These are phyloP conservation scores for Chironomus tentans DNA, from an alignment of 2,888 invertebrate species.

Conservation along the genomic window DNA sequence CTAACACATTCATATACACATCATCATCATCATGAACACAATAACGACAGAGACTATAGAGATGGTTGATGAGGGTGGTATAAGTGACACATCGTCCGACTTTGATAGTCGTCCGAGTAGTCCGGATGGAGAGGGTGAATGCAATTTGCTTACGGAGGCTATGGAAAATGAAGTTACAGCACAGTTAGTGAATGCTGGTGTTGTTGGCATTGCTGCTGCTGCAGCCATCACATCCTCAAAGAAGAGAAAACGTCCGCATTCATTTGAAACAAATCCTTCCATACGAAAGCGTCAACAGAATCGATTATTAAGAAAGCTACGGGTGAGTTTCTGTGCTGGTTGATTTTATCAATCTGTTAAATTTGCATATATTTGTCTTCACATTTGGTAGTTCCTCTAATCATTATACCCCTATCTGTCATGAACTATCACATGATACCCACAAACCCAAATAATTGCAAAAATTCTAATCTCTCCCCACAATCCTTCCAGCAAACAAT, in stretches of 20 bases:
- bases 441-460: no score
- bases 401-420: no score
- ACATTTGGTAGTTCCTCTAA: no score
- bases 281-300: conserved; percentile 94
- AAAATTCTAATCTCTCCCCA: no score
- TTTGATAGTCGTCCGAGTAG: conserved; percentile 78
- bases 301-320: conserved; percentile 73
- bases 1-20: not conserved
- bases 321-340: conserved; percentile 47
- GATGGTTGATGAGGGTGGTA: conserved; percentile 55
- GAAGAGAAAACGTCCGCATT: conserved; percentile 89
- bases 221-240: conserved; percentile 94
- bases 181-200: conserved; percentile 94
- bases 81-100: conserved; percentile 59
- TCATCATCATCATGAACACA: conserved; percentile 5
- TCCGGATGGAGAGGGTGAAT: conserved; percentile 68
- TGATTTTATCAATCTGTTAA: not conserved
- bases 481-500: conserved; percentile 64
- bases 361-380: no score
- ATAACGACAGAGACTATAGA: conserved; percentile 54
- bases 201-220: conserved; percentile 92
- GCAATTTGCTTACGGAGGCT: conserved; percentile 74
- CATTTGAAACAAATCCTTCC: conserved; percentile 95
- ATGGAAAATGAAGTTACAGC: conserved; percentile 93
- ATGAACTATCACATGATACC: no score